Evolutionary conservation across 2,113 vertebrate species (phyloP).

Genomic region (Pelusios castaneus): DNA sequence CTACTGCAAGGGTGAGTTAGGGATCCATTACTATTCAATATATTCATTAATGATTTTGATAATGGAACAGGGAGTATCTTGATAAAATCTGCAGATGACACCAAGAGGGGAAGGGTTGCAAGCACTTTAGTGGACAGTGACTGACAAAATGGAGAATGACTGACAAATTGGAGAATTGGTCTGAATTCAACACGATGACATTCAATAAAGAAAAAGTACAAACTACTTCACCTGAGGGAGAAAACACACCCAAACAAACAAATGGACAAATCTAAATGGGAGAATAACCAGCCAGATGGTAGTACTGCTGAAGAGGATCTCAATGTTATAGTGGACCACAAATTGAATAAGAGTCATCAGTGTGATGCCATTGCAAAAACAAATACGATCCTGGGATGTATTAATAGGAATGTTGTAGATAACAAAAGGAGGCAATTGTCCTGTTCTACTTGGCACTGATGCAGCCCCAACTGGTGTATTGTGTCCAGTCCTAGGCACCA

Average conservation of each 20-base stretch:
- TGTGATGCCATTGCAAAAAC: neutral
- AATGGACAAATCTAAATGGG: neutral
- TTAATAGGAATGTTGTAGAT: neutral
- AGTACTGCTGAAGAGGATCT: neutral
- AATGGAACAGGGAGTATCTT: neutral
- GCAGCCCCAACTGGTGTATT: too few relatives aligned
- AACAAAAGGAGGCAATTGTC: neutral
- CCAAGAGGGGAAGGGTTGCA: neutral
- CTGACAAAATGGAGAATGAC: neutral
- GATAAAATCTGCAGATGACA: neutral
- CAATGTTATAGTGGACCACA: neutral
- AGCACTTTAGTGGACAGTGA: neutral
- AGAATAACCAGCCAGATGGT: neutral
- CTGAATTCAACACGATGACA: neutral
- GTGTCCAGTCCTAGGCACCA: neutral
- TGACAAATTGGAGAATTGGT: neutral
- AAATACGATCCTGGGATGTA: neutral
- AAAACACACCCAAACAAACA: neutral
- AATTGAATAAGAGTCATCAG: neutral
- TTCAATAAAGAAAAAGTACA: neutral
- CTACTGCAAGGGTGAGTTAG: neutral
- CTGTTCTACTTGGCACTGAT: neutral
- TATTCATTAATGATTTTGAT: neutral
- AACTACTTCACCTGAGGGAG: neutral
- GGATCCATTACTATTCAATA: neutral